Base-by-base conservation (phyloP, 1,140 invertebrate genomes). In the Ips nitidus region DNA sequence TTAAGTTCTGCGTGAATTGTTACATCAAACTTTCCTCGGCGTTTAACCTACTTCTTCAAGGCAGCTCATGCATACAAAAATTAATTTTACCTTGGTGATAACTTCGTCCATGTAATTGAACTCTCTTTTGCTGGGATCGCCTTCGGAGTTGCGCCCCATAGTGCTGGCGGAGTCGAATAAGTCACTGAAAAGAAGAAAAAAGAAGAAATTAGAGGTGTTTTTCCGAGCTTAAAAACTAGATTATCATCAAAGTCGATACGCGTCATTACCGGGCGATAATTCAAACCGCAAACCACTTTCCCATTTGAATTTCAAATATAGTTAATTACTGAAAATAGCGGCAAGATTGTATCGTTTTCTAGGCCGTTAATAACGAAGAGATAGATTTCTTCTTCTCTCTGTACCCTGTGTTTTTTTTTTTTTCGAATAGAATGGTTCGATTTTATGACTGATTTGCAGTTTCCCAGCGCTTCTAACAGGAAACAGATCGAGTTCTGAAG, bases 121-220 rank as follows among this genome's bases (percentile, higher is more conserved):
- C 69, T 70, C 73, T 22, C 76, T 74, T 58, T 71, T 70, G 40
- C 70, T 40, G 7, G 72, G 52, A 40, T 70, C 55, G 45, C 75
- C 73, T 65, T 78, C 75, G 3, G 77, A 77, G 71, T 79, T 80
- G 1, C 76, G 76, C 39, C 75, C 72, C 77, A 79, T 80, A 52
- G 41, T 76, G 71, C 71, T 76, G 37, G 63, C 73, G 7, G 75
- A 73, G 41, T 71, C 74, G 67, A 77, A 75, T n/a, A 77, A 59
- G 41, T 75, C 76, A 67, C 78, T 79, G 69, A 60, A 78, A 78
- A 41, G 45, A 45, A 67, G 42, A 67, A 70, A 70, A 58, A 71
- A 62, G 3, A 52, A 50, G 4, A 36, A 58, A 53, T 53, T 59
- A 65, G 47, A 22, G n/a, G 42, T 45, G 2, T 8, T 58, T 37